Conservation (phyloP, 2,888 invertebrate genomes). For the Chrysolina haemoptera region DNA sequence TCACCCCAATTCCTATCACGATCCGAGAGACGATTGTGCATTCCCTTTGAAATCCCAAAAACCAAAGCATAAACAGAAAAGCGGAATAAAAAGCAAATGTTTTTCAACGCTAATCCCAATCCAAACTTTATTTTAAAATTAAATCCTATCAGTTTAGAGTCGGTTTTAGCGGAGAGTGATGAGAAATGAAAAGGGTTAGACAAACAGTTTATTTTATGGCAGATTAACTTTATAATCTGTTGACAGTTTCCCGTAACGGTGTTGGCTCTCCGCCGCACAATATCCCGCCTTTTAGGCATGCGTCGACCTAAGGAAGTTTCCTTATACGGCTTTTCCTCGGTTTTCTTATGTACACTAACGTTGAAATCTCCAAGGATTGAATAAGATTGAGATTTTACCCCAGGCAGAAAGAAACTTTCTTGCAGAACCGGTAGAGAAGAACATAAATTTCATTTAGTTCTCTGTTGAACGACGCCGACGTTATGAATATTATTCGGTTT, state of each 20-base stretch:
- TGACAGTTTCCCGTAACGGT: constrained; percentile 65
- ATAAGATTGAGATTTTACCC: constrained; percentile 14
- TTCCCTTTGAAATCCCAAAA: constrained; percentile 51
- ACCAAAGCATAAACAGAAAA: constrained; percentile 54
- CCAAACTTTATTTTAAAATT: constrained; percentile 58
- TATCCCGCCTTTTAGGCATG: constrained; percentile 52
- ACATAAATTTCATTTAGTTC: no score
- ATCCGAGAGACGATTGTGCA: constrained; percentile 38
- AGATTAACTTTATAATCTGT: constrained; percentile 69
- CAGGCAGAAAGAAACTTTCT: not conserved
- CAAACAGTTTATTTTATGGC: constrained; percentile 67
- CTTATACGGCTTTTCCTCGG: constrained; percentile 43
- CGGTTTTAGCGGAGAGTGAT: constrained; percentile 48
- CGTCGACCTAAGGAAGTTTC: constrained; percentile 43
- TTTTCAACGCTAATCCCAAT: constrained; percentile 54
- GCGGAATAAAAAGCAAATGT: constrained; percentile 54
- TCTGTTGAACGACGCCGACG: no score
- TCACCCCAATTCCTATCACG: constrained; percentile 30
- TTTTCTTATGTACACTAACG: constrained; percentile 53
- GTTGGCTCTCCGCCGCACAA: constrained; percentile 56
- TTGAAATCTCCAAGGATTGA: constrained; percentile 51
- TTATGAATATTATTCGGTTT: no score
- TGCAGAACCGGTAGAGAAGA: no score
- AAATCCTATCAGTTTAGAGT: constrained; percentile 57
- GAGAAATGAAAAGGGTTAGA: constrained; percentile 62